Evolutionary conservation across 2,113 vertebrate species (phyloP), one percentile per base, ranked within the genome.

Genomic region (Choloepus hoffmanni): DNA sequence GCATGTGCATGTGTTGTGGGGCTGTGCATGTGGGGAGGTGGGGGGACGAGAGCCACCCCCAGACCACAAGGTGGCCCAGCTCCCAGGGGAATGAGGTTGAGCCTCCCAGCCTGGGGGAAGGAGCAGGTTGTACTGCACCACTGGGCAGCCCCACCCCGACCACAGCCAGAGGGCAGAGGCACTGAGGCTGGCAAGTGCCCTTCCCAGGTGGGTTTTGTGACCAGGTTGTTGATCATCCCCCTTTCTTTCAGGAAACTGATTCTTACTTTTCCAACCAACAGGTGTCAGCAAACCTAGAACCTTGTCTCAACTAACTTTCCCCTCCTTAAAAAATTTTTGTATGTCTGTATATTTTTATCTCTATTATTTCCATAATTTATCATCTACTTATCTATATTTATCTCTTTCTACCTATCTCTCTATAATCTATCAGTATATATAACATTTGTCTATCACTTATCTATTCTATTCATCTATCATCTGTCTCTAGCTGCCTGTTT

Each of bases 261-360:
- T 93, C 15, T 95, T 79, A 81, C 68, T 89, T 93, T 91, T 60
- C 60, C 10, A 62, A 40, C 48, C 43, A 74, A 58, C 8, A 89
- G 63, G 60, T 36, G 78, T 91, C 74, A 95, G 79, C 70, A 95
- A 79, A 89, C 30, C 67, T 67, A 92, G 78, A 89, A 55, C 68
- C 24, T 92, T 84, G 28, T 76, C 58, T 93, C 45, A 81, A 58
- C 8, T 50, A 48, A 77, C 28, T 48, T 60, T 72, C 26, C 65
- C n/a, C 73, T 79, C 43, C 85, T 94, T 70, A 74, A 78, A 81
- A 63, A 82, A 68, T 7, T 36, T 45, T 24, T 60, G 40, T 30
- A 28, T 24, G 33, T 58, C 19, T 60, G 21, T 60, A 60, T 60
- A 60, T 60, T 60, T 23, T 19, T 60, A 21, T 60, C 21, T 60